Percentiles rank a stretch among this genome's conserved stretches.
Conservation (phyloP, 2,797 vertebrate species). For the Spheniscus humboldti region DNA sequence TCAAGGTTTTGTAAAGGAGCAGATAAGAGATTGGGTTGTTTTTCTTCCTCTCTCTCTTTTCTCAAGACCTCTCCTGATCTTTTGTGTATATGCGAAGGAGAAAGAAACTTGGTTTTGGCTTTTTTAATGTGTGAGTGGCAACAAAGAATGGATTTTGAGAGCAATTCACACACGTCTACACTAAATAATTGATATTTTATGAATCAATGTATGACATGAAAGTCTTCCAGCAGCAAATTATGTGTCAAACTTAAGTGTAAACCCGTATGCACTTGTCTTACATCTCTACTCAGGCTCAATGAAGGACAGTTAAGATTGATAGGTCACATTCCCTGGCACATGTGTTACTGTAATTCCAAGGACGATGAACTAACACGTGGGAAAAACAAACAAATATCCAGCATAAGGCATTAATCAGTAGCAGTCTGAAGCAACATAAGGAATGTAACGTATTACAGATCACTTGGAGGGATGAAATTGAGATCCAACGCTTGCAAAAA, state of each 20-base stretch:
- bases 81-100: not conserved
- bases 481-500: not conserved
- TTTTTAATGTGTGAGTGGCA: not conserved
- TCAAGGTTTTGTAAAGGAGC: not conserved
- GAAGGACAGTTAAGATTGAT: conserved; percentile 40
- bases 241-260: not conserved
- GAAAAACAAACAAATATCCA: conserved; percentile 16
- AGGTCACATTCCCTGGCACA: not conserved
- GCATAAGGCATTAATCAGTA: conserved; percentile 13
- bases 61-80: not conserved
- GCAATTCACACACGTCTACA: not conserved
- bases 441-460: not conserved
- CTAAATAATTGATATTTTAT: conserved; percentile 41
- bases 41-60: not conserved
- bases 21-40: not conserved
- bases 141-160: not conserved
- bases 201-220: not conserved
- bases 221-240: not conserved
- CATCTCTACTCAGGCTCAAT: not conserved
- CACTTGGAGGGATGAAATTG: not conserved
- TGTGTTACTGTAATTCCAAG: conserved; percentile 1
- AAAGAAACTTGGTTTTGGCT: not conserved
- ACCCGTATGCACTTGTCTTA: not conserved
- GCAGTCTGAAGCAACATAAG: not conserved
- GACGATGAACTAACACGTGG: not conserved